phyloP scores from a whole-genome alignment of 1,140 invertebrate genomes.

The Drosophila sturtevanti region DNA sequence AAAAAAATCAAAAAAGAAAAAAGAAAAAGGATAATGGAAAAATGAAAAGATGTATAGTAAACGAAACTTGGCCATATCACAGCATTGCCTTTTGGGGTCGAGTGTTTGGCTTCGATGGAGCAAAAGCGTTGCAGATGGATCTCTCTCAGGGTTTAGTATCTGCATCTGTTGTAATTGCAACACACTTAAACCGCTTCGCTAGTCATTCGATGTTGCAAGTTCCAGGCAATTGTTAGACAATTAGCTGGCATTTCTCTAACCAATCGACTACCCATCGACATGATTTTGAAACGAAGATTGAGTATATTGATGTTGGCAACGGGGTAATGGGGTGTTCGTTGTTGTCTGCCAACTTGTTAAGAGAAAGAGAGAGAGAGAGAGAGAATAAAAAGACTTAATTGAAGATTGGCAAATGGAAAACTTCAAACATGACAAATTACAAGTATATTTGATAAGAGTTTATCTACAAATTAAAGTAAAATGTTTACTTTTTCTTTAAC shows the following conservation, averaged over 20 bases:
- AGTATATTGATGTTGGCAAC: conserved; percentile 7
- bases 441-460: neutral
- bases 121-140: conserved; percentile 26
- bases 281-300: conserved; percentile 11
- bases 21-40: too few relatives aligned
- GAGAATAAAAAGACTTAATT: neutral
- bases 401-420: conserved; percentile 1
- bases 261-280: neutral
- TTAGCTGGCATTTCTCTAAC: conserved; percentile 51
- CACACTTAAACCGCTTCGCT: conserved; percentile 75
- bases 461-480: neutral
- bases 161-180: conserved; percentile 73
- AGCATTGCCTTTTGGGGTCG: conserved; percentile 35
- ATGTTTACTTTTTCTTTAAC: conserved; percentile 14
- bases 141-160: conserved; percentile 39
- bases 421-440: conserved; percentile 5
- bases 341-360: neutral
- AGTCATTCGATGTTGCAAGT: conserved; percentile 53
- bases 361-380: too few relatives aligned
- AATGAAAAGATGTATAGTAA: neutral
- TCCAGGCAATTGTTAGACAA: conserved; percentile 71
- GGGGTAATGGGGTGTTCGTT: too few relatives aligned
- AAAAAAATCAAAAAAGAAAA: too few relatives aligned
- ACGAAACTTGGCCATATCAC: conserved; percentile 59
- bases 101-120: conserved; percentile 5